phyloP scores from a whole-genome alignment of 37 sponge, comb jelly and placozoan species.

The Crambe crambe region DNA sequence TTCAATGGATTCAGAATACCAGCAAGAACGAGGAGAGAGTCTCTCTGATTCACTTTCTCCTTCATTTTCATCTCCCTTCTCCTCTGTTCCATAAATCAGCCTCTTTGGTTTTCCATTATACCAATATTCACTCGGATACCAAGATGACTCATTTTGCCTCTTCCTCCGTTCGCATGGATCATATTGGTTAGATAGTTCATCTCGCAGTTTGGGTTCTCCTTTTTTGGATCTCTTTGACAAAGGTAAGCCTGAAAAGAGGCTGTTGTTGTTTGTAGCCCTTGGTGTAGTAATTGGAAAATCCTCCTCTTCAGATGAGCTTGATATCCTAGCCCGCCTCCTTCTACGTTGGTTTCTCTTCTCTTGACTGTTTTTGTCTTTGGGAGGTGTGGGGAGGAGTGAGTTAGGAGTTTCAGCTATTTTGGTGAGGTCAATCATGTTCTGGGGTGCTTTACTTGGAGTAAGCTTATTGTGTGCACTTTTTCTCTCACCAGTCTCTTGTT shows the following conservation, averaged over 20 bases:
- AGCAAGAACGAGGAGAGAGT: too few relatives aligned
- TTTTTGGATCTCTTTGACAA: constrained; percentile 6
- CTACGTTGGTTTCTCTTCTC: too few relatives aligned
- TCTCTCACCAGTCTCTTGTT: not conserved
- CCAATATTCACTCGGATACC: too few relatives aligned
- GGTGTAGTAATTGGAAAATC: not conserved
- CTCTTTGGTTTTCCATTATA: not conserved
- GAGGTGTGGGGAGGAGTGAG: not conserved
- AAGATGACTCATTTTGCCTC: not conserved
- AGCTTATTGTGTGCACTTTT: not conserved
- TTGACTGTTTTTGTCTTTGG: not conserved
- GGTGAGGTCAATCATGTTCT: not conserved
- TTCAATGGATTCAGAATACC: too few relatives aligned
- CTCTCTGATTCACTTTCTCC: not conserved
- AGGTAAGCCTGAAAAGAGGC: not conserved
- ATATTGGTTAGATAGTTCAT: not conserved
- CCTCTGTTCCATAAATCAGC: too few relatives aligned
- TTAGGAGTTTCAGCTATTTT: constrained; percentile 18
- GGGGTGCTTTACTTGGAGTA: constrained; percentile 24
- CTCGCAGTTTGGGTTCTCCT: not conserved
- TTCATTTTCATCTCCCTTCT: not conserved
- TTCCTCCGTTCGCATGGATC: too few relatives aligned
- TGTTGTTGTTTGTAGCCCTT: not conserved
- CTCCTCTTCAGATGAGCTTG: constrained; percentile 10
- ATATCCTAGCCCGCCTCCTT: constrained; percentile 1